Evolutionary conservation across 2,888 invertebrate genomes (phyloP).

Genomic region (Phortica magna): DNA sequence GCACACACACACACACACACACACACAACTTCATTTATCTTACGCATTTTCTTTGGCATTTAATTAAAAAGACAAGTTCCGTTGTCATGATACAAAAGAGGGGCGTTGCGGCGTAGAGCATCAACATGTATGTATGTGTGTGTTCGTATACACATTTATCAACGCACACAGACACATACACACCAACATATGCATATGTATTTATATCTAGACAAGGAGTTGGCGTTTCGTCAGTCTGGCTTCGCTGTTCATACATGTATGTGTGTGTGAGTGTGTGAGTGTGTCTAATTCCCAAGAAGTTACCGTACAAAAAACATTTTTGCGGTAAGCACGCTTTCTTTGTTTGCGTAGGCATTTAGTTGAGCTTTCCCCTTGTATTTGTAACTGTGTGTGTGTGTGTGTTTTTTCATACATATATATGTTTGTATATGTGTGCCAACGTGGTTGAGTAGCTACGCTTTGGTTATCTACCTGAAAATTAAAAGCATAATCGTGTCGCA

Average conservation of each 20-base stretch:
- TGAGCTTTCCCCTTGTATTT: conserved; percentile 37
- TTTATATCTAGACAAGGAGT: conserved; percentile 39
- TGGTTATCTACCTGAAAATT: conserved; percentile 61
- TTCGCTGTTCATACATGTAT: conserved; percentile 20
- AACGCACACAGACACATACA: neutral
- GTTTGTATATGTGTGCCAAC: conserved; percentile 33
- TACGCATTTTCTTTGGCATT: conserved; percentile 72
- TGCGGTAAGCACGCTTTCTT: conserved; percentile 51
- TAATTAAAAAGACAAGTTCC: conserved; percentile 72
- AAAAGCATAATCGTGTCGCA: conserved; percentile 69
- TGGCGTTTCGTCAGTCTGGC: conserved; percentile 47
- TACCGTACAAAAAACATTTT: conserved; percentile 62
- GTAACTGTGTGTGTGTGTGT: neutral
- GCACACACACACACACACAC: conserved; percentile 7
- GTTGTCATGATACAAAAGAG: conserved; percentile 54
- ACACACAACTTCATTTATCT: conserved; percentile 70
- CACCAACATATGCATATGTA: neutral
- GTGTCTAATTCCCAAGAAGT: conserved; percentile 40
- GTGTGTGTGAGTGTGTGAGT: conserved; percentile 42
- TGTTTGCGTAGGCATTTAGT: conserved; percentile 63
- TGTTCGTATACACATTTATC: neutral
- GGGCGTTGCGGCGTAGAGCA: conserved; percentile 39
- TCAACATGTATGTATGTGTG: neutral
- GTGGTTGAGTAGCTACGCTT: neutral
- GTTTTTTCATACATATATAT: too few relatives aligned